phyloP scores from a whole-genome alignment of 2,113 vertebrate genomes.

The Falcunculus frontatus region DNA sequence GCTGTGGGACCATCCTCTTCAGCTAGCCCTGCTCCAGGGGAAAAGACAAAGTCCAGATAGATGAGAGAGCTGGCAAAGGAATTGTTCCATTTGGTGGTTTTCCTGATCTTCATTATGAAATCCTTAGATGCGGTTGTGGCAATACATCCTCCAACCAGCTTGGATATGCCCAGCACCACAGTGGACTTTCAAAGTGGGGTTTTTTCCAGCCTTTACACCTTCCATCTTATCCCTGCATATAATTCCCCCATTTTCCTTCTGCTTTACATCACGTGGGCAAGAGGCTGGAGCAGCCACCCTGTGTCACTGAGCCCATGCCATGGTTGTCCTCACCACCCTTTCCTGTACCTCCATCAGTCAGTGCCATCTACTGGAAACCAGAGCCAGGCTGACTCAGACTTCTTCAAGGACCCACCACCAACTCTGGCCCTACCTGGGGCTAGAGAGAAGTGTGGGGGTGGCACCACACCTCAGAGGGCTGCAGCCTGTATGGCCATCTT shows the following conservation, averaged over 20 bases:
- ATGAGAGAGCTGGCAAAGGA: neutral
- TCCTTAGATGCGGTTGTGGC: neutral
- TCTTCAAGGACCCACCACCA: neutral
- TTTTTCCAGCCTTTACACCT: neutral
- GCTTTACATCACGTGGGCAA: rapidly evolving
- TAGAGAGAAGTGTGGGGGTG: neutral
- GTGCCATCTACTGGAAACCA: neutral
- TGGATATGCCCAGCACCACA: rapidly evolving
- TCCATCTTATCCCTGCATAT: neutral
- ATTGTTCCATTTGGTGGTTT: neutral
- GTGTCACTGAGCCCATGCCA: too few species aligned
- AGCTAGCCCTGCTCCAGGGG: neutral
- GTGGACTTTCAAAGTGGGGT: rapidly evolving
- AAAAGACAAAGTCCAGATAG: neutral
- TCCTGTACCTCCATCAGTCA: neutral
- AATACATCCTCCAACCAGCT: neutral
- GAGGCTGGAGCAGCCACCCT: rapidly evolving
- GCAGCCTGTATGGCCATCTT: neutral
- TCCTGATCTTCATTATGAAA: neutral
- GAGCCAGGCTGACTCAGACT: neutral
- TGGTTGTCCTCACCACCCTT: neutral
- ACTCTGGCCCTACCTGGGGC: neutral
- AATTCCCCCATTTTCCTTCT: neutral
- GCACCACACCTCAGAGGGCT: neutral
- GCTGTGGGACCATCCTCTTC: neutral